These are phyloP conservation scores for Cheilosia vernalis DNA, from an alignment of 2,888 invertebrate species.

Conservation along the genomic window DNA sequence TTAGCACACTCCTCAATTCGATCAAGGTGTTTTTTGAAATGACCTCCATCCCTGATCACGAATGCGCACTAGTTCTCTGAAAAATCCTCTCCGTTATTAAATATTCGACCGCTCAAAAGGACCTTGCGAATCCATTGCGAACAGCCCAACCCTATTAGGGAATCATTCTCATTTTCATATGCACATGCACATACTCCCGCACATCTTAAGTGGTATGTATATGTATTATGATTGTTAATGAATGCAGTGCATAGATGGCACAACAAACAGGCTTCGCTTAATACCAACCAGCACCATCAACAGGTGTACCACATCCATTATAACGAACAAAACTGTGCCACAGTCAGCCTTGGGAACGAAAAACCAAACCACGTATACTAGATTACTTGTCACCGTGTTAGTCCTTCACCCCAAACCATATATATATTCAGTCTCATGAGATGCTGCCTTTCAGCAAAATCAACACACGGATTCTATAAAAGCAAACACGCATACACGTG, in stretches of 20 bases:
- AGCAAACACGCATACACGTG: neutral
- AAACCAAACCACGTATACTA: conserved; percentile 33
- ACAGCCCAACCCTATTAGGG: too few species aligned
- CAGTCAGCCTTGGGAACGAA: conserved; percentile 24
- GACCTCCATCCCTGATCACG: too few species aligned
- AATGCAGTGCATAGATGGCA: neutral
- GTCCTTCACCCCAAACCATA: conserved; percentile 1
- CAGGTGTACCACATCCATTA: conserved; percentile 23
- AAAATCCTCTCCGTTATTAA: too few species aligned
- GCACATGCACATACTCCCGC: neutral
- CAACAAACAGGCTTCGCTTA: neutral
- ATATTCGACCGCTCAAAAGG: too few species aligned
- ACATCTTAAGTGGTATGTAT: neutral
- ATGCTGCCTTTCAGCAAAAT: conserved; percentile 28
- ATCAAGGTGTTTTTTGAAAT: too few species aligned
- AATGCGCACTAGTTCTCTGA: too few species aligned
- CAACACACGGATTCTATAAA: conserved; percentile 6
- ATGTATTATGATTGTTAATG: neutral
- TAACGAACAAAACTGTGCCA: conserved; percentile 4
- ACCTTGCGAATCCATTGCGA: too few species aligned
- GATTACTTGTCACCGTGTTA: conserved; percentile 20
- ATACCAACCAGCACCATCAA: neutral
- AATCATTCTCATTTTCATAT: too few species aligned
- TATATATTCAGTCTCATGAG: neutral
- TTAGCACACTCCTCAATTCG: too few species aligned